Evolutionary conservation across 2,888 invertebrate species (phyloP).

Genomic region (Rhimphoctona megacephalus): DNA sequence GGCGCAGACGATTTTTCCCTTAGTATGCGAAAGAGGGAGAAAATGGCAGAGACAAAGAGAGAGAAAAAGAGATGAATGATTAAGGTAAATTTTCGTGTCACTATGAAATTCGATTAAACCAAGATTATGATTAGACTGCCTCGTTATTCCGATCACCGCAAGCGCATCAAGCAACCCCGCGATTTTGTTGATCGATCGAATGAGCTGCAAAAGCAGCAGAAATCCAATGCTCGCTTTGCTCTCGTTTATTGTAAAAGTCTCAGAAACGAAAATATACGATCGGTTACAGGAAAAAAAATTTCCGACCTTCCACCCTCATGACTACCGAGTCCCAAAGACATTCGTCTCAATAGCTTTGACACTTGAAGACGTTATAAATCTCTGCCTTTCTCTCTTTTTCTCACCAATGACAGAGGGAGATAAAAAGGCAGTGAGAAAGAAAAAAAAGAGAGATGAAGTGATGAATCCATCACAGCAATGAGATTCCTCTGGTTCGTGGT

Average conservation of each 20-base stretch:
- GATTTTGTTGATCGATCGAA: slow-evolving; percentile 33
- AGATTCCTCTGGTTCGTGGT: slow-evolving; percentile 45
- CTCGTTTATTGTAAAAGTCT: slow-evolving; percentile 56
- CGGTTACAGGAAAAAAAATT: slow-evolving; percentile 41
- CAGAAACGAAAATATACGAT: slow-evolving; percentile 39
- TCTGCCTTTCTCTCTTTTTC: slow-evolving; percentile 36
- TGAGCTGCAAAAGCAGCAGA: slow-evolving; percentile 9
- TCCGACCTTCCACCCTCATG: neutral
- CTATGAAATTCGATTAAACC: slow-evolving; percentile 57
- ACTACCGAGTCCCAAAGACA: slow-evolving; percentile 25
- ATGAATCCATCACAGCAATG: slow-evolving; percentile 61
- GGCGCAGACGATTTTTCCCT: neutral
- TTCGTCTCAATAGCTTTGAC: slow-evolving; percentile 61
- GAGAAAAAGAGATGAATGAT: slow-evolving; percentile 6
- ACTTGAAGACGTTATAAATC: slow-evolving; percentile 65
- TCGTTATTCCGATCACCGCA: neutral
- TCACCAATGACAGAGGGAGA: slow-evolving; percentile 4
- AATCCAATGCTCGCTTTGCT: slow-evolving; percentile 38
- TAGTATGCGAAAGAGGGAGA: neutral
- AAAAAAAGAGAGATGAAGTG: neutral
- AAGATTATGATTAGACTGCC: slow-evolving; percentile 49
- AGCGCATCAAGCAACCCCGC: neutral
- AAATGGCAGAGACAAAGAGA: too few relatives aligned
- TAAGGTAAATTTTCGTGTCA: slow-evolving; percentile 59
- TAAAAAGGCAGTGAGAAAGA: slow-evolving; percentile 1